These are phyloP conservation scores for Lasioglossum morio DNA, from an alignment of 2,888 invertebrate species.

Conservation along the genomic window DNA sequence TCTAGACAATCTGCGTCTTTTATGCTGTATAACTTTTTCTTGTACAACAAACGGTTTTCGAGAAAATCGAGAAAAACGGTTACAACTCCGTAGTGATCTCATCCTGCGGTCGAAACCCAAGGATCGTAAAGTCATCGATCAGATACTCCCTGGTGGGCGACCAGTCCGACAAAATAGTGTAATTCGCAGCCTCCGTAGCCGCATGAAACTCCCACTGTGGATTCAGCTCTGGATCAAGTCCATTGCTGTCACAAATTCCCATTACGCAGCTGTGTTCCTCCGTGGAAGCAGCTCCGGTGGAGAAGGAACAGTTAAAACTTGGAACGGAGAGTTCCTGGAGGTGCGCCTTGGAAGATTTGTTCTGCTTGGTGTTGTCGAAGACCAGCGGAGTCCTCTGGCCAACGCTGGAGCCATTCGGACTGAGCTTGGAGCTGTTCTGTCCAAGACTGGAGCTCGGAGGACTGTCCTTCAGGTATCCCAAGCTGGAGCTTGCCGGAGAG, in stretches of 20 bases:
- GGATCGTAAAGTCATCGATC: constrained; percentile 91
- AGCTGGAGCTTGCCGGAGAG: constrained; percentile 81
- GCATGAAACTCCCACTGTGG: constrained; percentile 86
- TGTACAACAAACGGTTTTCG: no score
- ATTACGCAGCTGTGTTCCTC: constrained; percentile 64
- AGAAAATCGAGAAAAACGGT: constrained; percentile 50
- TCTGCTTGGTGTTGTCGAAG: constrained; percentile 75
- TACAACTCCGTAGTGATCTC: constrained; percentile 95
- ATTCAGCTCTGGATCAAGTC: constrained; percentile 82
- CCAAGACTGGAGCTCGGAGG: constrained; percentile 79
- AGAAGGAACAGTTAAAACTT: constrained; percentile 82
- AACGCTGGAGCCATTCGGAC: constrained; percentile 79
- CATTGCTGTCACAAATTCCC: constrained; percentile 67
- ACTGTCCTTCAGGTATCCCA: constrained; percentile 81
- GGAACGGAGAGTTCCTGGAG: constrained; percentile 83
- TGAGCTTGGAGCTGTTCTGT: constrained; percentile 79
- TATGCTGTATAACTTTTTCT: no score
- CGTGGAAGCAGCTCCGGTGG: constrained; percentile 57
- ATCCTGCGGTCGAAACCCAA: constrained; percentile 94
- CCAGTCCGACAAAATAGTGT: constrained; percentile 83
- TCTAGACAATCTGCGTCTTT: no score
- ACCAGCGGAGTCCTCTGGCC: constrained; percentile 81
- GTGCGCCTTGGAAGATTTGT: constrained; percentile 69
- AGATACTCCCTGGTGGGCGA: constrained; percentile 81
- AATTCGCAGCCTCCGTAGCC: constrained; percentile 80